Base-by-base conservation (phyloP, 2,113 vertebrate species). In the Oreochromis niloticus region DNA sequence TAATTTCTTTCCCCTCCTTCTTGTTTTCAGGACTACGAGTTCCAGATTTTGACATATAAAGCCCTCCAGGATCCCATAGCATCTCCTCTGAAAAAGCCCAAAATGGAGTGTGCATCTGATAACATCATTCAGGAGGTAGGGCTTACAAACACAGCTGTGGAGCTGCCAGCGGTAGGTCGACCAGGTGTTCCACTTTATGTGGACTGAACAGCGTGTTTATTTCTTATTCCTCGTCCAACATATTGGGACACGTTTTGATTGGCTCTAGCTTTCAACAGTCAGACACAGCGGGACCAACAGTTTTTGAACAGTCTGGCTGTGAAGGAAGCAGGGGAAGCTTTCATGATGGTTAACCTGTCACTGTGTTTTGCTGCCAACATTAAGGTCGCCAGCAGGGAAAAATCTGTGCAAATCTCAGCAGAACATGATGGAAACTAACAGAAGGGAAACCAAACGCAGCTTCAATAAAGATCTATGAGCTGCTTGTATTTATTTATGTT, bases 1-100 rank as follows among this genome's bases (percentile, higher is more conserved):
- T 0, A 19, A 48, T 16, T 7, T 75, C 39, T 3, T 46, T 3
- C 3, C 43, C 55, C 39, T 13, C 3, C 12, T 6, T 11, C 1
- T 8, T n/a, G 41, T 48, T 68, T 8, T 0, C 85, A 99, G 99
- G 98, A 99, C 85, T 99, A 98, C 0, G 98, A 99, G 88, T 96
- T 99, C 11, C 98, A 98, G 93, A 90, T 99, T 63, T 95, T 99
- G 88, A 99, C 97, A 0, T 99, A 98, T 95, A 99, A 97, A 95
- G 99, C 97, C 0, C 96, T 99, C 55, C 97, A 98, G 66, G 98
- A 99, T 82, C 98, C 98, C 0, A 88, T 97, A 11, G 97, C 96
- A 0, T 99, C 99, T 1, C 98, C 99, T 0, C 92, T 98, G 73
- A 99, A 99, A 96, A 99, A 99, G 89, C 95, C 97, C 34, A 98